These are phyloP conservation scores for Hipposideros armiger DNA, from an alignment of 2,113 vertebrate genomes.

Conservation along the genomic window DNA sequence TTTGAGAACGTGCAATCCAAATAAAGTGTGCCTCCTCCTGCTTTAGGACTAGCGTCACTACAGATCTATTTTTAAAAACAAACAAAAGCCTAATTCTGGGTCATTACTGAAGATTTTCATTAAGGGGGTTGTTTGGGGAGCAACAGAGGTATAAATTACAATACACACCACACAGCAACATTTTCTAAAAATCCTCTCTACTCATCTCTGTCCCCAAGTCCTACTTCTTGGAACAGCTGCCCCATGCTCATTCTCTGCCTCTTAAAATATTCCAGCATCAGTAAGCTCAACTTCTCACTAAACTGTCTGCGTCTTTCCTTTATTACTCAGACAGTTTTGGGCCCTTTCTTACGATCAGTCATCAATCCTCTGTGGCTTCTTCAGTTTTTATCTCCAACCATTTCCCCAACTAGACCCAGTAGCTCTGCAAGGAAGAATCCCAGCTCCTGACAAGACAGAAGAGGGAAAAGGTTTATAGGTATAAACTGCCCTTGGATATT, in stretches of 20 bases:
- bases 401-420: background rate
- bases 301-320: background rate
- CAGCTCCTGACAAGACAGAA: background rate
- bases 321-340: background rate
- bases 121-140: background rate
- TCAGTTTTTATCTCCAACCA: background rate
- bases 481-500: background rate
- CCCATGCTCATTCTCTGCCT: background rate
- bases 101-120: background rate
- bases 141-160: background rate
- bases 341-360: background rate
- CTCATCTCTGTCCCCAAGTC: background rate
- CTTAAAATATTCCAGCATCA: background rate
- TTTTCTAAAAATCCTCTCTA: background rate
- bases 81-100: background rate
- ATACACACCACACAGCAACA: background rate
- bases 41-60: background rate
- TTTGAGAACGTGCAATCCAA: slow-evolving; percentile 11
- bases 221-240: background rate
- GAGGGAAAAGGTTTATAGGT: background rate
- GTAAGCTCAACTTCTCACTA: background rate
- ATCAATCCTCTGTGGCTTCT: background rate
- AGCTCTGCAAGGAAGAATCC: background rate
- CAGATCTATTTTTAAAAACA: background rate
- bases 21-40: background rate